Conservation (phyloP, 2,888 invertebrate genomes). For the Cylindroiulus punctatus region DNA sequence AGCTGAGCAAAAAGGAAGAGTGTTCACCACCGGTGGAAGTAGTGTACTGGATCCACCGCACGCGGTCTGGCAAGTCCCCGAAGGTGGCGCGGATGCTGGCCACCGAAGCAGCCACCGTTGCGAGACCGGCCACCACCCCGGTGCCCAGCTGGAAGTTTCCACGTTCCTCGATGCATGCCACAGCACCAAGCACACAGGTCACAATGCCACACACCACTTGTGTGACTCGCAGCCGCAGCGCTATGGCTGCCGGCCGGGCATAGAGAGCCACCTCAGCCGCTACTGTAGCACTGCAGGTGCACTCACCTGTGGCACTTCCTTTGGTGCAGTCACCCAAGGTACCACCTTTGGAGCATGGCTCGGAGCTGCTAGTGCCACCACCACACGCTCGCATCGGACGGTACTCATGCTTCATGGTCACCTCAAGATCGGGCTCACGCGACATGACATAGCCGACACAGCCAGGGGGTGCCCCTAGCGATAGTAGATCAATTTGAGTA, state of each 20-base stretch:
- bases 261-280: background rate
- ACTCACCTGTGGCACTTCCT: slow-evolving; percentile 14
- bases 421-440: background rate
- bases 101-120: slow-evolving; percentile 54
- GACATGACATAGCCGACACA: background rate
- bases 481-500: too few relatives aligned
- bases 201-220: slow-evolving; percentile 59
- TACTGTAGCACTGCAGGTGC: background rate
- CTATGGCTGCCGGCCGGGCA: slow-evolving; percentile 56
- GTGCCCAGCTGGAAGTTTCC: slow-evolving; percentile 55
- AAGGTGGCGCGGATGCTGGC: slow-evolving; percentile 57
- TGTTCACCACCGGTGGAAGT: background rate
- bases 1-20: slow-evolving; percentile 51
- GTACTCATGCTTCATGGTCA: slow-evolving; percentile 39
- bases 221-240: slow-evolving; percentile 58
- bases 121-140: slow-evolving; percentile 53
- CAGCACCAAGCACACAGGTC: slow-evolving; percentile 57
- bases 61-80: slow-evolving; percentile 17
- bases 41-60: slow-evolving; percentile 54
- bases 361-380: slow-evolving; percentile 47
- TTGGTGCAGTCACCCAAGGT: background rate
- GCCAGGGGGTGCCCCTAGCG: background rate
- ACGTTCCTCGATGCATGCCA: slow-evolving; percentile 59
- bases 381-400: slow-evolving; percentile 18
- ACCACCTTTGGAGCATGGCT: background rate